Conservation (phyloP, 2,797 vertebrate species). For the Taeniopygia guttata region DNA sequence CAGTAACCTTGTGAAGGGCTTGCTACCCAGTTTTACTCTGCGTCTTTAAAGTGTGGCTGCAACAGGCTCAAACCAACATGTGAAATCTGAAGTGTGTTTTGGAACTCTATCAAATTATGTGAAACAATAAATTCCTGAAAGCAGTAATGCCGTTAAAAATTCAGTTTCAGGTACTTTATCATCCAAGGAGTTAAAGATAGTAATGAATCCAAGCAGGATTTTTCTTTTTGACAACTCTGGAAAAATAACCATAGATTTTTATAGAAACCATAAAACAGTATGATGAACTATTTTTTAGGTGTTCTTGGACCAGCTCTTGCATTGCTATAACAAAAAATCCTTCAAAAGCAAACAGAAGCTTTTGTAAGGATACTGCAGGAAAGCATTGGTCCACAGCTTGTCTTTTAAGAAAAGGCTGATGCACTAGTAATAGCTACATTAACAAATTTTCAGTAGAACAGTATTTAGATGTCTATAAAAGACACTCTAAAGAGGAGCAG, state of each 20-base stretch:
- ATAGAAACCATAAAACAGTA: background rate
- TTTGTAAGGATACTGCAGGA: background rate
- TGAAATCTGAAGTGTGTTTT: background rate
- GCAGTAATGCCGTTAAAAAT: background rate
- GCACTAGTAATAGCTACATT: background rate
- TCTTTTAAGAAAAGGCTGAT: background rate
- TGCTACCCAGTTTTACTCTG: background rate
- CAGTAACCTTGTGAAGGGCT: background rate
- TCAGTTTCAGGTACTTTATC: background rate
- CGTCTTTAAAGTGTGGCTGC: background rate
- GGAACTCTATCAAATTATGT: background rate
- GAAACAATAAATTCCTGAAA: background rate
- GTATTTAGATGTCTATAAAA: background rate
- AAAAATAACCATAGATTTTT: conserved; percentile 14
- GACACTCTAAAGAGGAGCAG: background rate
- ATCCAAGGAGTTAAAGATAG: background rate
- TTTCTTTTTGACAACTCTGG: background rate
- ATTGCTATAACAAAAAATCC: background rate
- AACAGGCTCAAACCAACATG: background rate
- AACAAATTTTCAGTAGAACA: background rate
- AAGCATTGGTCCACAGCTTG: background rate
- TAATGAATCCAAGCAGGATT: background rate
- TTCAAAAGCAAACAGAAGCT: background rate
- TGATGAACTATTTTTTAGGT: background rate
- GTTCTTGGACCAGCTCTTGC: background rate